Base-by-base conservation (phyloP, 2,113 vertebrate genomes). In the Colistium nudipinnis region DNA sequence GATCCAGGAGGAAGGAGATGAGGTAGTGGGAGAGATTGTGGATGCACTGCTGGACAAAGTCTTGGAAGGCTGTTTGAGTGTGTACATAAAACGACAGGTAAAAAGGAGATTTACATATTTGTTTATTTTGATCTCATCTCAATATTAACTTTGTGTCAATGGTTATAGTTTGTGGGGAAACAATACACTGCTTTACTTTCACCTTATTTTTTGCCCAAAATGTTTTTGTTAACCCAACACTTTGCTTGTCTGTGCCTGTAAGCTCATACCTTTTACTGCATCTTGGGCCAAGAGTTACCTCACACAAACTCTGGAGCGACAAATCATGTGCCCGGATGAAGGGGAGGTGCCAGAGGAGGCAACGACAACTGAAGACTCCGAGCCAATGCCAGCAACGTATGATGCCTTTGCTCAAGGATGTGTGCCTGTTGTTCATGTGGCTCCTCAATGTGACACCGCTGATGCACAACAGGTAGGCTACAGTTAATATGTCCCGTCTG, bases 331-430 rank as follows among this genome's bases (percentile, higher is more conserved):
- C 1, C 70, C 90, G 20, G 95, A 96, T 1, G 83, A 89, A 13
- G 94, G 92, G 1, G 94, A 95, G 17, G 51, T 11, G 5, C 66
- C 62, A 0, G 72, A 70, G 0, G 63, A 48, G n/a, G 60, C 38
- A 10, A 38, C 51, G 4, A 78, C 75, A 90, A 84, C 80, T 3
- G 93, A 95, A 71, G 93, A 95, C 0, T 75, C 89, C n/a, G 94
- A 95, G 60, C 94, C 95, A 1, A 0, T 31, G 13, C 70, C 90
- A 0, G 31, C 82, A 1, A 0, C 12, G 1, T 54, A 43, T 0
- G 94, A 96, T 47, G 62, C 88, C n/a, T 95, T 94, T 93, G 90
- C 93, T 0, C 82, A 87, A 72, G 93, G 95, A 20, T 91, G 85
- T 0, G 83, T 94, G 2, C 85, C 92, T 0, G 31, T 31, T 43